phyloP scores from a whole-genome alignment of 1,140 invertebrate species.

The Drosophila albomicans region DNA sequence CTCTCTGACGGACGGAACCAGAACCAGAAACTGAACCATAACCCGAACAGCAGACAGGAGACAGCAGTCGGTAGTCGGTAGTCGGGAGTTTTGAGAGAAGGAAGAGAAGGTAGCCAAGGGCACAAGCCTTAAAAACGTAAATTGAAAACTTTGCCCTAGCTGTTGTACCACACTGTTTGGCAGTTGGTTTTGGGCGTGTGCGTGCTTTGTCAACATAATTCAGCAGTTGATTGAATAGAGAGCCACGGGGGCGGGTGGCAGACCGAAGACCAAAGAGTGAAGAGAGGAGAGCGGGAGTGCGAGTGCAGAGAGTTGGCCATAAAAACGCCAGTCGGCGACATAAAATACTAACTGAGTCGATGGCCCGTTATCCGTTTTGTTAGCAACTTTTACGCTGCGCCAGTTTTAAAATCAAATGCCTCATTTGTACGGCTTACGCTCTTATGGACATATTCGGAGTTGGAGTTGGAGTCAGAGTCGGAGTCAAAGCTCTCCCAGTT shows the following conservation, averaged over 20 bases:
- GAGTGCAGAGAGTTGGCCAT: conserved; percentile 33
- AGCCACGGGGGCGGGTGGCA: not conserved
- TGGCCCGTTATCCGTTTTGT: conserved; percentile 61
- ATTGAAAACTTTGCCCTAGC: conserved; percentile 70
- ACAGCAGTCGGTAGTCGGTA: not conserved
- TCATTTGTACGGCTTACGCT: conserved; percentile 67
- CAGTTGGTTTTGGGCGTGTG: conserved; percentile 54
- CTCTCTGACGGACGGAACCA: not conserved
- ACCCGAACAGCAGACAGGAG: not conserved
- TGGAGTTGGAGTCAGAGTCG: not conserved
- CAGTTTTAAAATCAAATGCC: conserved; percentile 79
- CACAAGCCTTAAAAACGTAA: conserved; percentile 69
- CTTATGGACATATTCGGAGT: not conserved
- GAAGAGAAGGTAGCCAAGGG: not conserved
- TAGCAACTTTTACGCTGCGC: conserved; percentile 63
- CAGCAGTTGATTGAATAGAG: conserved; percentile 71
- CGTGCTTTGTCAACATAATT: conserved; percentile 78
- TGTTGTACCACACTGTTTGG: conserved; percentile 29
- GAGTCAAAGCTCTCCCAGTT: conserved; percentile 13
- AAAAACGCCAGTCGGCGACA: conserved; percentile 60
- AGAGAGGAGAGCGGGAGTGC: no score
- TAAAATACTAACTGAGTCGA: conserved; percentile 50
- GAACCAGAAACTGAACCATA: not conserved
- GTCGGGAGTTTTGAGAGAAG: no score
- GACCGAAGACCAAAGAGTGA: not conserved